Conservation (phyloP, 2,888 invertebrate genomes). For the Kuschelorhynchus macadamiae region DNA sequence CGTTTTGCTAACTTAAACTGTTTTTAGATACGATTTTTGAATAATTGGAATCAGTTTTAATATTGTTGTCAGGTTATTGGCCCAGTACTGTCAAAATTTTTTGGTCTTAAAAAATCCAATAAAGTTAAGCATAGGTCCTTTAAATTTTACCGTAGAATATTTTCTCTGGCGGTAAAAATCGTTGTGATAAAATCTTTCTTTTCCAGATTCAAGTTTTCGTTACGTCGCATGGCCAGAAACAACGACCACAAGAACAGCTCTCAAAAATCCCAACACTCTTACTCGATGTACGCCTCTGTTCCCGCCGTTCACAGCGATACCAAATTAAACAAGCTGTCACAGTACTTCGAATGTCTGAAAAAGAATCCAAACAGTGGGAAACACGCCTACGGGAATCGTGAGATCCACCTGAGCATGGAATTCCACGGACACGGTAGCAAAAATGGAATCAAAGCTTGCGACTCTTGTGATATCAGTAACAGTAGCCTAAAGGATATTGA, state of each 20-base stretch:
- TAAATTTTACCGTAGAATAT: too few species aligned
- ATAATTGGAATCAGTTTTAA: too few species aligned
- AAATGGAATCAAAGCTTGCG: slow-evolving; percentile 13
- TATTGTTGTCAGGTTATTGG: too few species aligned
- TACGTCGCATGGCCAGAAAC: slow-evolving; percentile 26
- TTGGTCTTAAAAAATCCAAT: too few species aligned
- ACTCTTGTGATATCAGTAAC: slow-evolving; percentile 63
- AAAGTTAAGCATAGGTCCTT: too few species aligned
- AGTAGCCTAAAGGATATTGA: slow-evolving; percentile 68
- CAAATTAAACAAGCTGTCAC: slow-evolving; percentile 36
- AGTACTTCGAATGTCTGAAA: slow-evolving; percentile 42
- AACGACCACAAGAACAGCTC: slow-evolving; percentile 5
- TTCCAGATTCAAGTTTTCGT: slow-evolving; percentile 41
- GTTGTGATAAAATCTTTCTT: too few species aligned
- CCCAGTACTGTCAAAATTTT: too few species aligned
- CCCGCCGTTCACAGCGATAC: slow-evolving; percentile 35
- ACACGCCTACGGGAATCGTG: neutral
- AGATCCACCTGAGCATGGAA: slow-evolving; percentile 31
- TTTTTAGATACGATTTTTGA: too few species aligned
- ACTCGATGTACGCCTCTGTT: slow-evolving; percentile 30
- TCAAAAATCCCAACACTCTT: slow-evolving; percentile 26
- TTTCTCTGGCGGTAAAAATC: too few species aligned
- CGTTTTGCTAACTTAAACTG: too few species aligned
- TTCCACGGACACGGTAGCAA: slow-evolving; percentile 16
- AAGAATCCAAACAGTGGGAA: slow-evolving; percentile 1